Base-by-base conservation (phyloP, 1,140 invertebrate species). In the Drosophila orosa region DNA sequence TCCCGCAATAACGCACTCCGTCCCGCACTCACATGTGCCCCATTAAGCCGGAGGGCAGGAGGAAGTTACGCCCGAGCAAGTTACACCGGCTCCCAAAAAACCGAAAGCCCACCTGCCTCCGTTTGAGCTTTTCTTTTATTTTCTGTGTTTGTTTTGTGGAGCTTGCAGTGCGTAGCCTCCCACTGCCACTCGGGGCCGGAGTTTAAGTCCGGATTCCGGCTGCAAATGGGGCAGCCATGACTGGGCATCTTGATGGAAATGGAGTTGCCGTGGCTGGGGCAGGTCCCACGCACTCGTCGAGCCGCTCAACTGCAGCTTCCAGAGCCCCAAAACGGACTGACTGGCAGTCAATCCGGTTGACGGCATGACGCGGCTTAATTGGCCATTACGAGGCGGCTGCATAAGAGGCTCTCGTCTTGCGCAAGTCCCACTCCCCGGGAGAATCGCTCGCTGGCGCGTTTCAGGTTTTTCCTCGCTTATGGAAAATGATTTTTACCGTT, bases 331-430 rank as follows among this genome's bases (percentile, higher is more conserved):
- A 66, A 55, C 25, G 25, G 37, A 48, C 37, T 56, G 68, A 22
- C 44, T 68, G 60, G 47, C 56, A 61, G 67, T 39, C 50, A 54
- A 66, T 37, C 58, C 57, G 78, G 35, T 61, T 75, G 74, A 73
- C 62, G 66, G 58, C 62, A 80, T 81, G 78, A 79, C 66, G 59
- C 67, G 76, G 84, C 76, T 83, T 86, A 86, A 86, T 86, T 86
- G 83, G 83, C 83, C 83, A 86, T 86, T 89, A 87, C 84, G 50
- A 67, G 58, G 65, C 75, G 37, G 57, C 74, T 56, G 71, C 57
- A 63, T 74, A 79, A 79, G 76, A 74, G 77, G 50, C 71, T 79
- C 66, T 80, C 55, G 44, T 57, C 83, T 87, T 75, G 78, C 78
- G 67, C 78, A 82, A 85, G 72, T 72, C 45, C 56, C 50, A 56